A percentile compares a stretch with the other conserved stretches of the same genome.
phyloP scores from a whole-genome alignment of 2,797 vertebrate genomes.

The Scarus forsteni region DNA sequence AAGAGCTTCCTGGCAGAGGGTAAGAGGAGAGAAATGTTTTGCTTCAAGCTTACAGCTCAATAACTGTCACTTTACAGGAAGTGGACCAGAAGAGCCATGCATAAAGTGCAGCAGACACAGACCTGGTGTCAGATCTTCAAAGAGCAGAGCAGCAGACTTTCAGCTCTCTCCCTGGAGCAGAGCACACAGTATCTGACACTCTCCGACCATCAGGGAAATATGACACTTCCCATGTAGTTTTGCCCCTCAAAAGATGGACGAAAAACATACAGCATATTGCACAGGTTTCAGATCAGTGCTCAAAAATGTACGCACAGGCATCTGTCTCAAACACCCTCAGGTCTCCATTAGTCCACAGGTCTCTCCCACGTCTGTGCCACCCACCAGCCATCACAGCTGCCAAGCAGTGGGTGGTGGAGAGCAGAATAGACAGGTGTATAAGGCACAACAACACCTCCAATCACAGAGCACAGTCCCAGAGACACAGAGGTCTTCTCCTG shows the following conservation, averaged over 20 bases:
- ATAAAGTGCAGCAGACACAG: constrained; percentile 3
- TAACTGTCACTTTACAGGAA: constrained; percentile 20
- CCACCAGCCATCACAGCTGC: constrained; percentile 67
- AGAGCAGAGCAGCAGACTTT: constrained; percentile 21
- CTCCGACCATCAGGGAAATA: constrained; percentile 32
- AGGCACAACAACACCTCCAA: constrained; percentile 42
- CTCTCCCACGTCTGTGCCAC: constrained; percentile 57
- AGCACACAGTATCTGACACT: constrained; percentile 32
- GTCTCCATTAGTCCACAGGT: constrained; percentile 59
- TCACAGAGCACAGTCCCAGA: constrained; percentile 21
- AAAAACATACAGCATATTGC: constrained; percentile 32
- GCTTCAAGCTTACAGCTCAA: constrained; percentile 15
- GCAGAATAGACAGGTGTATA: constrained; percentile 42
- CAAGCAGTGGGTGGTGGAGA: constrained; percentile 67
- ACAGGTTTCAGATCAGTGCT: constrained; percentile 27
- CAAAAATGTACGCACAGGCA: constrained; percentile 35
- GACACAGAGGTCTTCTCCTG: constrained; percentile 12
- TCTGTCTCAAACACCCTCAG: constrained; percentile 66
- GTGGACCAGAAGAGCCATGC: constrained; percentile 4
- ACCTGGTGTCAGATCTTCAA: constrained; percentile 4
- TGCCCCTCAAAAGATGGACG: constrained; percentile 29
- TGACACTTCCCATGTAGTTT: constrained; percentile 37
- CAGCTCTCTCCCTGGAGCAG: constrained; percentile 18
- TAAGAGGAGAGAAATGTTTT: constrained; percentile 18
- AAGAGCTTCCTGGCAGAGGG: constrained; percentile 7